Evolutionary conservation across 2,113 vertebrate species (phyloP), one percentile per base, ranked within the genome.

Genomic region (Parotia lawesii): DNA sequence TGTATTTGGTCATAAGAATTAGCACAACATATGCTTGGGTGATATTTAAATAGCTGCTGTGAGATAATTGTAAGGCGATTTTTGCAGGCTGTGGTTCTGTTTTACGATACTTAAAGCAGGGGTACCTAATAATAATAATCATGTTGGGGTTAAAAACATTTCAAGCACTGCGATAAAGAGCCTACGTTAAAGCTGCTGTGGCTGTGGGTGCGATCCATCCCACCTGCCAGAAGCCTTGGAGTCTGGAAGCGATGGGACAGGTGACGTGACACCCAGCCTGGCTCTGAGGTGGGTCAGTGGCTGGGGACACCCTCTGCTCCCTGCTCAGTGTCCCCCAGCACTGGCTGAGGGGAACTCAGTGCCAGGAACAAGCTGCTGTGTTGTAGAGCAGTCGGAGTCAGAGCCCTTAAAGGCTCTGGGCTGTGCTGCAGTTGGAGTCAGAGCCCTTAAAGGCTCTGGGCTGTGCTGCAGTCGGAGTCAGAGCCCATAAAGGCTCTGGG

Each of bases 1-100:
- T 94, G 73, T 78, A 75, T 96, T 94, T 91, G 72, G 86, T 95
- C 91, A 69, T 69, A 93, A 94, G 96, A 96, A 97, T 97, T 97
- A 97, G 85, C 51, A 67, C 10, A 61, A 90, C 89, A 83, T 85
- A 80, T 93, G 94, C 96, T 94, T 94, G 87, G 88, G 64, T 96
- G 95, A 97, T 96, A 82, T 53, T 90, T 91, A 96, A 94, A 45
- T 89, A 69, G 95, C 90, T 96, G 96, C 90, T 93, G 83, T 86
- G 95, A 90, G 90, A 92, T 96, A 95, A 96, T 94, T 96, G 62
- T 47, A 73, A 94, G 40, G 79, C 64, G 82, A 22, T 80, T 93
- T 95, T 96, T 65, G 86, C 60, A 86, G 80, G 64, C 77, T 75
- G 4, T 65, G 87, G 90, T 57, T 90, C 65, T 87, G 78, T 78